Base-by-base conservation (phyloP, 2,888 invertebrate species). In the Acrobasis repandana region DNA sequence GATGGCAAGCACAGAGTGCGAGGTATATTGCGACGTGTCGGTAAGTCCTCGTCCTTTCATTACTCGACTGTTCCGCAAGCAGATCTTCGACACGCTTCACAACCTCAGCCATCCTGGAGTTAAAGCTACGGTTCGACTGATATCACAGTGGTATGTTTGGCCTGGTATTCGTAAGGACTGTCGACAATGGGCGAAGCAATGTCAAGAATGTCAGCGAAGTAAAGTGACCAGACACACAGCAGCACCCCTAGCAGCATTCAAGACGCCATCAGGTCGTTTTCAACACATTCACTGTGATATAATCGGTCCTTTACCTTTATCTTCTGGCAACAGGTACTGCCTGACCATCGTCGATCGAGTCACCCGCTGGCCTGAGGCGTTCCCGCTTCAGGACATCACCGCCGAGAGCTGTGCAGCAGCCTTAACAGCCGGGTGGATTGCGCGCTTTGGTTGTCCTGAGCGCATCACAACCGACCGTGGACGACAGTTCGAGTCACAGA, bases 401-500 rank as follows among this genome's bases (percentile, higher is more conserved):
- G 82, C 80, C 0, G 76, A 74, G 57, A 76, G 77, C 5, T 75
- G 79, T 10, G 79, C 79, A 6, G 36, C 60, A n/a, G 74, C 77
- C 14, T 73, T 88, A 14, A n/a, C 58, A 0, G 46, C 62, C 1
- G 67, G 67, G 4, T 70, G 70, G 67, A 61, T 69, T 0, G 47
- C 65, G 0, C 59, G 69, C 0, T 67, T 69, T 56, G 70, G 67
- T 33, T 71, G 70, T 20, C 69, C 67, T 2, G 50, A 50, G 59
- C 60, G 51, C 8, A 78, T 76, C 6, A 85, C 81, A 60, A 75
- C 78, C 28, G 72, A 80, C 33, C 80, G 82, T 57, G 81, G 85
- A 56, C 52, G 79, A 2, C 80, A 83, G 65, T 56, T 56, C 20
- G 43, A 56, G 56, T 46, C 20, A 4, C 20, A 20, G 20, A 20